Evolutionary conservation across 2,888 invertebrate genomes (phyloP).

Genomic region (Tinea trinotella): DNA sequence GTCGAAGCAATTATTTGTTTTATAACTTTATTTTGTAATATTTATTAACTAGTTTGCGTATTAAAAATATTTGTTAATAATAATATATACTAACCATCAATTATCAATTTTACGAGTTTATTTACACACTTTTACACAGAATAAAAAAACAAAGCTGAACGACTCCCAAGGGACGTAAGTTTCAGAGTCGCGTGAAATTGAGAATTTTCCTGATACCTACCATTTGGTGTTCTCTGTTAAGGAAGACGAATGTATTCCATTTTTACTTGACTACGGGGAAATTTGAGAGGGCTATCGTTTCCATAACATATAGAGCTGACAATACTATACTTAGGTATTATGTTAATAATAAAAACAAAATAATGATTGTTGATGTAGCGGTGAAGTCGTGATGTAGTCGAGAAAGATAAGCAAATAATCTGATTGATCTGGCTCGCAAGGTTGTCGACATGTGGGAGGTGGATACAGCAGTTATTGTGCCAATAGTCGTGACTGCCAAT

Average conservation of each 20-base stretch:
- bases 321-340: neutral
- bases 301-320: neutral
- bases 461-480: too few relatives aligned
- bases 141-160: neutral
- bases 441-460: too few relatives aligned
- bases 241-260: constrained; percentile 14
- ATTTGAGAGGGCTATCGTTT: constrained; percentile 9
- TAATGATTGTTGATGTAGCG: too few relatives aligned
- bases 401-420: too few relatives aligned
- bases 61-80: too few relatives aligned
- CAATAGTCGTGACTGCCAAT: too few relatives aligned
- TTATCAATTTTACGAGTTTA: constrained; percentile 10
- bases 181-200: constrained; percentile 18
- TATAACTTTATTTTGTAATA: too few relatives aligned
- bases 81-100: neutral
- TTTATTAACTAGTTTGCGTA: too few relatives aligned
- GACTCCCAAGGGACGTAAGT: constrained; percentile 9
- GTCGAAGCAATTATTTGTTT: too few relatives aligned
- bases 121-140: constrained; percentile 14
- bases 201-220: constrained; percentile 14
- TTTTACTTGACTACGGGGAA: constrained; percentile 14
- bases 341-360: too few relatives aligned
- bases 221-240: constrained; percentile 2
- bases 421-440: too few relatives aligned
- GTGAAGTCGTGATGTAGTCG: too few relatives aligned